Evolutionary conservation across 2,797 vertebrate species (phyloP), one percentile per base, ranked within the genome.

Genomic region (Psittacula derbiana): DNA sequence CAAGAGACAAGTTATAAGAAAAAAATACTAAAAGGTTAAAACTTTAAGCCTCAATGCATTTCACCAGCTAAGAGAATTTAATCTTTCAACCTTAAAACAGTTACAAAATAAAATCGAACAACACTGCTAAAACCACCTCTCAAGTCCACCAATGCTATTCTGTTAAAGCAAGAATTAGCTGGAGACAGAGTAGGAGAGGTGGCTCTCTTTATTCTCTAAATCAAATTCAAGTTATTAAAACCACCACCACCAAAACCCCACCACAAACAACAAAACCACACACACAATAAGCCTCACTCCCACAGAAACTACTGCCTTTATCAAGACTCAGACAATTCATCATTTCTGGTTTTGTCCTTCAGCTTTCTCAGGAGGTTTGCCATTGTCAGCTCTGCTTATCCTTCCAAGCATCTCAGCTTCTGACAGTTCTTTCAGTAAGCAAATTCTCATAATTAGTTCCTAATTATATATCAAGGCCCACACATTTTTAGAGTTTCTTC

Each of bases 371-470:
- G 55, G 58, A 91, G 80, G 21, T 44, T 94, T 7, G 11, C 30
- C 84, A 85, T 19, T 72, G 64, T 87, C 74, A 91, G 52, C 85
- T 65, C 71, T 36, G 33, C 78, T 87, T 95, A 95, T 88, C 94
- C 55, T 84, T 92, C 67, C 74, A 85, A 70, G 36, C 31, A 95
- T 82, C 86, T 93, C 80, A 57, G 40, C 46, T 80, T 93, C 55
- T 85, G 60, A 91, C 57, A 89, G 23, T 25, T 85, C 88, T 67
- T 78, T 46, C 78, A 92, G 84, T 12, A 85, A 28, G 49, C 52
- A 94, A 92, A 87, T 80, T 91, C 46, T 86, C 79, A 46, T 80
- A 95, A 95, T 95, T 89, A 94, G 88, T 74, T 94, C 61, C 47
- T 90, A 95, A 96, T 78, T 92, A 71, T 36, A 33, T 73, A 80